Base-by-base conservation (phyloP, 2,888 invertebrate species). In the Geophilus truncorum region DNA sequence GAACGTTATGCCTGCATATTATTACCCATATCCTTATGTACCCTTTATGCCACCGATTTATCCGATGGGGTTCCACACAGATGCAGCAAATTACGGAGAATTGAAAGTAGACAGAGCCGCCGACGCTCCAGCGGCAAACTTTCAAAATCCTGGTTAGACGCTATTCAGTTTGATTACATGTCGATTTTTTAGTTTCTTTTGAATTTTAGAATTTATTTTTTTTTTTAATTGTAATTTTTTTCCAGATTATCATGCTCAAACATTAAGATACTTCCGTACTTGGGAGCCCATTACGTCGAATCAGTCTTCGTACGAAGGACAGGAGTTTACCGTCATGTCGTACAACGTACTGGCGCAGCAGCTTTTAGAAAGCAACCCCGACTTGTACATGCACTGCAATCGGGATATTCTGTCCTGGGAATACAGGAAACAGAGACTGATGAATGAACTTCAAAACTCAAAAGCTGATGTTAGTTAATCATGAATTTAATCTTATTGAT, bases 341-440 rank as follows among this genome's bases (percentile, higher is more conserved):
- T 97, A 96, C 87, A 97, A 98, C 87, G 92, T 97, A 32, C 88
- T 97, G 81, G 93, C 96, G 0, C 97, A 97, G 87, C 90, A 92
- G 84, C 89, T 97, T 62, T 85, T 97, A 80, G 90, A 92, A 83
- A 88, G 90, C 82, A 94, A 97, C 85, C 87, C 89, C 0, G 89
- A 93, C 85, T 88, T 97, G 15, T 97, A 97, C 85, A 87, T 86
- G 23, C 85, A 88, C 0, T 92, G 93, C 84, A 86, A 90, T 36
- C 86, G 88, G 6, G 83, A 86, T 0, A 89, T 90, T 81, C 88
- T 97, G 0, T 87, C 88, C 15, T 97, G 97, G 96, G 88, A 90
- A 15, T 87, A 89, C 70, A 90, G 97, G 77, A 90, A 89, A 85
- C 84, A 86, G 12, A 88, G 89, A 78, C 84, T 93, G 21, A 84